Evolutionary conservation across 2,888 invertebrate genomes (phyloP), one percentile per base, ranked within the genome.

Genomic region (Heteropelma amictum): DNA sequence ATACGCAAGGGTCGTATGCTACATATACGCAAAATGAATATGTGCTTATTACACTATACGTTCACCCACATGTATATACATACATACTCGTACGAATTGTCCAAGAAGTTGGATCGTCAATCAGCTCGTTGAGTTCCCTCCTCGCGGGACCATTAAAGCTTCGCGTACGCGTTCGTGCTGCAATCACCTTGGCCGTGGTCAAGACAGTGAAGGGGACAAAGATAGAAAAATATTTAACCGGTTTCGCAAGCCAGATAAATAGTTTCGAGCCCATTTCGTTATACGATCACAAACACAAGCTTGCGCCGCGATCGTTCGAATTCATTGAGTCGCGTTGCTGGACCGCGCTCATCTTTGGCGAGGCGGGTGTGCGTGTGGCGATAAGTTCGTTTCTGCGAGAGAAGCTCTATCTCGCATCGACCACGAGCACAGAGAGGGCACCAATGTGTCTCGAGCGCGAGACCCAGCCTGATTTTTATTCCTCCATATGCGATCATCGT

Each of bases 161-260:
- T 58, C 38, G 54, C 33, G 17, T 40, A 38, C 12, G 21, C 49
- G 8, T 14, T 10, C 26, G 30, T 35, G 47, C 40, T 56, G 56
- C 40, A 56, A 71, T 64, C 64, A 58, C 71, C 64, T 71, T 71
- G 71, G 49, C 63, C 63, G 35, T 71, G 64, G 56, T 56, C 51
- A 63, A 63, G 63, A 23, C 68, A 49, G 49, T 38, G 23, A 64
- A 33, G 3, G 33, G 42, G 45, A 53, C 12, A 49, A 30, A 68
- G 58, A 51, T 17, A 68, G 28, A 61, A 54, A 69, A 64, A 71
- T 64, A 58, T 70, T 64, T 56, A 69, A 74, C 74, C 74, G 74
- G 74, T 74, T 74, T 64, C 74, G 30, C 73, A 64, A 74, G 69
- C 53, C 64, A 64, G 58, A 74, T 74, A 70, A 74, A 74, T 74